Evolutionary conservation across 2,797 vertebrate genomes (phyloP).

Genomic region (Pelodytes ibericus): DNA sequence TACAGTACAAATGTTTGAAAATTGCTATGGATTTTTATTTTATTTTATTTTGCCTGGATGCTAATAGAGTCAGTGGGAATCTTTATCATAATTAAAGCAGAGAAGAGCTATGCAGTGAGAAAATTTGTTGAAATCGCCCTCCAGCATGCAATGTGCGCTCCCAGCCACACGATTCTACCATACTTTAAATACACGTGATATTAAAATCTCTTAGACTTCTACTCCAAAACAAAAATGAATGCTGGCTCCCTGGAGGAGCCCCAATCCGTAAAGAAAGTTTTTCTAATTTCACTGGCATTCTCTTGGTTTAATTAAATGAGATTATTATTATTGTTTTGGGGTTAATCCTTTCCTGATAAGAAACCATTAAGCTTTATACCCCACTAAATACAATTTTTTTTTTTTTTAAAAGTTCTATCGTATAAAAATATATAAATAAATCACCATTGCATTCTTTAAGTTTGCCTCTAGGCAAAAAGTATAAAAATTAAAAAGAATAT

Average conservation of each 20-base stretch:
- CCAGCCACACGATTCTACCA: accelerated
- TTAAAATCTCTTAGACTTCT: background rate
- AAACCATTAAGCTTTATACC: constrained; percentile 70
- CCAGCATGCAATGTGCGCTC: constrained; percentile 1
- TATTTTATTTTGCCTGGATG: constrained; percentile 29
- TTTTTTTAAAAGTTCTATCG: background rate
- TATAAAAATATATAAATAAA: too few species aligned
- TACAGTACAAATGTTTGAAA: constrained; percentile 28
- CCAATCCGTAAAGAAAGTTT: constrained; percentile 31
- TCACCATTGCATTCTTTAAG: too few species aligned
- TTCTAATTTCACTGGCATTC: constrained; percentile 36
- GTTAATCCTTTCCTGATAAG: constrained; percentile 53
- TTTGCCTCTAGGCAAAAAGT: background rate
- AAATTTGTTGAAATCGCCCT: constrained; percentile 15
- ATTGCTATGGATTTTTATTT: constrained; percentile 33
- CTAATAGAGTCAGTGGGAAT: constrained; percentile 52
- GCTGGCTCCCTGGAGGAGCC: constrained; percentile 10
- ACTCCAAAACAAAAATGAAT: constrained; percentile 3
- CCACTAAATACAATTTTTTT: too few species aligned
- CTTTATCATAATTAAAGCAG: constrained; percentile 56
- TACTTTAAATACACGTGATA: constrained; percentile 29
- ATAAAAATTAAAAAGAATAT: background rate
- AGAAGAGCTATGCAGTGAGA: constrained; percentile 32
- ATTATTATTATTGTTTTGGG: background rate
- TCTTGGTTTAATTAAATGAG: background rate